A percentile compares a stretch with the other conserved stretches of the same genome.
Evolutionary conservation across 2,888 invertebrate species (phyloP).

Genomic region (Pardosa pseudoannulata): DNA sequence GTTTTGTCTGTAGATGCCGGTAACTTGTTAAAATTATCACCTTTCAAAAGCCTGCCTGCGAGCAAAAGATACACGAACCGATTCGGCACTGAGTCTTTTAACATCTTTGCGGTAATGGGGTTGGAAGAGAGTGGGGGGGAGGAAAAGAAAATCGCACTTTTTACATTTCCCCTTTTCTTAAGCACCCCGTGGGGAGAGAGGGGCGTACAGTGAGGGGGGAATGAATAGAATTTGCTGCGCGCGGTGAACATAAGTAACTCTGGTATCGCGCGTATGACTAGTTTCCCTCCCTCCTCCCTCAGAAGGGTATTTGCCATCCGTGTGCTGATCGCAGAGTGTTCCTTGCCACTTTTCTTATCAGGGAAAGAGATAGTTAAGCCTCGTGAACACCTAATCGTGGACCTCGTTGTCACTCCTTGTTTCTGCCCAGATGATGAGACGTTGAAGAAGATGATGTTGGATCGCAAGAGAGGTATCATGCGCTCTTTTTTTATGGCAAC

Average conservation of each 20-base stretch:
- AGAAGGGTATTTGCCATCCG: background rate
- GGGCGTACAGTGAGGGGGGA: background rate
- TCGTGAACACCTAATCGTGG: slow-evolving; percentile 54
- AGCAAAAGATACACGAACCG: too few species aligned
- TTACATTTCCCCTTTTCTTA: slow-evolving; percentile 7
- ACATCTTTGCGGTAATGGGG: background rate
- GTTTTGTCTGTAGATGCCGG: too few species aligned
- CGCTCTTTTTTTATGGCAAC: too few species aligned
- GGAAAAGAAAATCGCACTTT: background rate
- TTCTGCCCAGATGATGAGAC: background rate
- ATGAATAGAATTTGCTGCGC: background rate
- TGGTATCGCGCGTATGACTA: background rate
- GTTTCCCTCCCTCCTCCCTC: background rate
- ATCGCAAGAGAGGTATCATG: background rate
- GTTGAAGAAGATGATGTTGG: background rate
- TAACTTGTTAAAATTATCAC: too few species aligned
- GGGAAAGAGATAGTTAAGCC: slow-evolving; percentile 53
- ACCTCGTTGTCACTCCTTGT: slow-evolving; percentile 33
- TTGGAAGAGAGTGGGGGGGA: too few species aligned
- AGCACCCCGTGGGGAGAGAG: background rate
- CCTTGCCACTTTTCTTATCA: slow-evolving; percentile 43
- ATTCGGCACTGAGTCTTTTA: too few species aligned
- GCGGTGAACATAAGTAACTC: slow-evolving; percentile 11
- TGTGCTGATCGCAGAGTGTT: slow-evolving; percentile 11
- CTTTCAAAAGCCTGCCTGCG: too few species aligned